Evolutionary conservation across 2,113 vertebrate species (phyloP), one percentile per base, ranked within the genome.

Genomic region (Lucifuga dentata): DNA sequence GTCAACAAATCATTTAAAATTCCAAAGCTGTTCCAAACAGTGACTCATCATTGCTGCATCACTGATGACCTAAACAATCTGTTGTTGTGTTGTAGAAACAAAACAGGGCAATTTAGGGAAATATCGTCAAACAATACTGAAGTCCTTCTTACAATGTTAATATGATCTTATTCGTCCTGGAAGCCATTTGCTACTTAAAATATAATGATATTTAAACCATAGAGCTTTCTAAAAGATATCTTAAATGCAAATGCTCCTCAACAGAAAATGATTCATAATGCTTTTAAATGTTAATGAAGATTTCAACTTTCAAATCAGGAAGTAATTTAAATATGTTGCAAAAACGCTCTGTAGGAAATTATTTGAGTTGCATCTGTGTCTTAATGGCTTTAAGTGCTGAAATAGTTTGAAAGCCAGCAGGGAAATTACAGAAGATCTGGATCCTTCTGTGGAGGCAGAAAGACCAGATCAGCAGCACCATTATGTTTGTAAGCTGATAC

Each of bases 401-500:
- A 13, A 43, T 67, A 40, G 11, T n/a, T 40, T n/a, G 5, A 1
- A 63, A 71, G 52, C 10, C 12, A 62, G 1, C 24, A 8, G 1
- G 5, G 36, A 48, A 29, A 46, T 38, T 35, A 53, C 68, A 56
- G 8, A 51, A 16, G 29, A 24, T 33, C 20, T 26, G 16, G 17
- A 33, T 58, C 33, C 19, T 17, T 57, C 50, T 29, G 40, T 43
- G 26, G 40, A 57, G 39, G 33, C n/a, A 17, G 8, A 48, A 5
- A 60, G 19, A 56, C 2, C 0, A 44, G 20, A 70, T 59, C 55
- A 29, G 44, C 52, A 61, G 10, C 21, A 59, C n/a, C 21, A 36
- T 52, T 55, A 68, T 63, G 36, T 78, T 48, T 66, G 61, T 13
- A 62, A 69, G 16, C 11, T 57, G 72, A 74, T 26, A 51, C 35